Evolutionary conservation across 1,140 invertebrate species (phyloP).

Genomic region (Archivesica marissinica): DNA sequence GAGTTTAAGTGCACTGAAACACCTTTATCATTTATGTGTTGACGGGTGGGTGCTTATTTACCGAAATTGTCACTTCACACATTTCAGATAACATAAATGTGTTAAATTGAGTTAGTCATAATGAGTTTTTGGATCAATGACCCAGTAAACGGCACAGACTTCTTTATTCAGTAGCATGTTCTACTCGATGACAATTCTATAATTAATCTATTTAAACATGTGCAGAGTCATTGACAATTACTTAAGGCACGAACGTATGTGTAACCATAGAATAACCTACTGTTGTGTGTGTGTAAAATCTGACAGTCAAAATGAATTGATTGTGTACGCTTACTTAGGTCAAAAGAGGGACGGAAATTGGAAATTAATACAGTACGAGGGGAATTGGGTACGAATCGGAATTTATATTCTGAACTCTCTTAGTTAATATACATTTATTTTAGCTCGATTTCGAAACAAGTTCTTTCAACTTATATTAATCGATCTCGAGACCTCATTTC

Average conservation of each 20-base stretch:
- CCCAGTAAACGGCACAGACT: neutral
- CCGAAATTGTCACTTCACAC: constrained; percentile 21
- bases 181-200: constrained; percentile 1
- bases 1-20: neutral
- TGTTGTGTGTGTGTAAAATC: constrained; percentile 43
- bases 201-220: constrained; percentile 46
- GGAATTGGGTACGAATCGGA: constrained; percentile 24
- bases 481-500: too few species aligned
- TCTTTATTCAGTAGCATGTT: constrained; percentile 29
- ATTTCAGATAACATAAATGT: constrained; percentile 23
- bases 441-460: too few species aligned
- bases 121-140: constrained; percentile 45
- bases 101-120: constrained; percentile 46
- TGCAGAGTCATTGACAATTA: constrained; percentile 10
- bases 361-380: constrained; percentile 33
- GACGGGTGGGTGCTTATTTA: neutral
- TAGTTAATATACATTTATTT: too few species aligned
- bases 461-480: too few species aligned
- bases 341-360: constrained; percentile 28
- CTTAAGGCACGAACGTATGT: constrained; percentile 5
- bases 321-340: constrained; percentile 50
- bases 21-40: neutral
- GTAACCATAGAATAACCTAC: constrained; percentile 43
- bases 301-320: constrained; percentile 57
- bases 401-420: too few species aligned